Evolutionary conservation across 1,140 invertebrate species (phyloP), one percentile per base, ranked within the genome.

Genomic region (Neoseiulus cucumeris): DNA sequence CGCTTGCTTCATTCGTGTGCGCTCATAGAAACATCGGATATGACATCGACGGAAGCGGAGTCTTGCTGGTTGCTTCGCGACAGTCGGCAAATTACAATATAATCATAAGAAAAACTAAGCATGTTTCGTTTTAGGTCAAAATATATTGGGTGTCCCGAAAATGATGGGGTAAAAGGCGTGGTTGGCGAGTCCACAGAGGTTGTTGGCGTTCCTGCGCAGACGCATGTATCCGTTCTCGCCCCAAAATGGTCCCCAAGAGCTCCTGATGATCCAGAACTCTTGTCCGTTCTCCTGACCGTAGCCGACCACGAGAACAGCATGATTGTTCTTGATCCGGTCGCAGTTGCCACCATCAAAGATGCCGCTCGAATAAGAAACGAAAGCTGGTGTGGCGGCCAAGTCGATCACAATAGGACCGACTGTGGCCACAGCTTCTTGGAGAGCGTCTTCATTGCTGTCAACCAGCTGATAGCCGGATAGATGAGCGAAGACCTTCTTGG

Each of bases 391-490:
- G n/a, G n/a, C n/a, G n/a, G n/a, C n/a, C n/a, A n/a, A n/a, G n/a
- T n/a, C n/a, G 73, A 84, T 80, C 9, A 80, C 79, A 67, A 84
- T 74, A 7, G 93, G 93, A 17, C 94, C 93, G 68, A 91, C 77
- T 1, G 86, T 92, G 64, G 91, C 90, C 66, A 96, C 82, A 67
- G 88, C 87, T 45, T 80, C 74, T 71, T 84, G 77, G 44, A 93
- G 76, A 68, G 84, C 80, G 6, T 82, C 68, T 75, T 92, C 85
- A 73, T 85, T 74, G 39, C 81, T 66, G 69, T 79, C 68, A 70
- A 91, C 80, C 75, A 95, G 89, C 65, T 87, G 82, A 72, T 82
- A 93, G 14, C 91, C 91, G 42, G 79, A 82, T 74, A 91, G 88
- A 14, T 83, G 84, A 0, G 90, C 91, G 22, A 89, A 91, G 0